Evolutionary conservation across 2,797 vertebrate species (phyloP).

Genomic region (Ispidina picta): DNA sequence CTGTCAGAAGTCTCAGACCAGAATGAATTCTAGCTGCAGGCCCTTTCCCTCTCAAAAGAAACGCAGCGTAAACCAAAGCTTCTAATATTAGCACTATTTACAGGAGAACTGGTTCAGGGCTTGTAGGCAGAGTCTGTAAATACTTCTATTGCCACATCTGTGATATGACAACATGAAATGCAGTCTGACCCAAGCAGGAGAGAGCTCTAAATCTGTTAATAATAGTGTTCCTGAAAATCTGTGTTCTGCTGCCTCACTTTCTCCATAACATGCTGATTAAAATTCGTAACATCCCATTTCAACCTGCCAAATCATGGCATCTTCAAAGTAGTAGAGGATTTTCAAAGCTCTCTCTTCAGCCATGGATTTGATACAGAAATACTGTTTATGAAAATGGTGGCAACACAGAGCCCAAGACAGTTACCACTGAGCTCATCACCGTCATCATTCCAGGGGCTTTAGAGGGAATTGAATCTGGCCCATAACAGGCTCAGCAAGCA

Average conservation of each 20-base stretch:
- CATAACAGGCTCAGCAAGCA: neutral
- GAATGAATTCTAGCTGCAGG: neutral
- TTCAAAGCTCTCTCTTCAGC: neutral
- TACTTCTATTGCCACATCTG: neutral
- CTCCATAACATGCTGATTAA: neutral
- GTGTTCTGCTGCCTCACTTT: neutral
- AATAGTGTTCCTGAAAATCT: neutral
- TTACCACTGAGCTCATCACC: neutral
- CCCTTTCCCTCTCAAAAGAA: neutral
- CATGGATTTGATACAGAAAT: neutral
- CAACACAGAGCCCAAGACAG: neutral
- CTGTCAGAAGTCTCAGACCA: neutral
- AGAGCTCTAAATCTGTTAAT: neutral
- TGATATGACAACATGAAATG: neutral
- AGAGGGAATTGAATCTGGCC: neutral
- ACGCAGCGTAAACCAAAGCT: neutral
- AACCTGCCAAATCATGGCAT: neutral
- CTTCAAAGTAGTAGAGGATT: neutral
- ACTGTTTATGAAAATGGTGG: neutral
- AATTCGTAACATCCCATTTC: neutral
- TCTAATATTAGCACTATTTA: neutral
- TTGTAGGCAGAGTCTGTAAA: neutral
- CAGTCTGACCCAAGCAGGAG: neutral
- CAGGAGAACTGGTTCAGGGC: neutral
- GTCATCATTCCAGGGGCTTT: neutral